These are phyloP conservation scores for Calypte anna DNA, from an alignment of 2,113 vertebrate genomes.

Conservation along the genomic window DNA sequence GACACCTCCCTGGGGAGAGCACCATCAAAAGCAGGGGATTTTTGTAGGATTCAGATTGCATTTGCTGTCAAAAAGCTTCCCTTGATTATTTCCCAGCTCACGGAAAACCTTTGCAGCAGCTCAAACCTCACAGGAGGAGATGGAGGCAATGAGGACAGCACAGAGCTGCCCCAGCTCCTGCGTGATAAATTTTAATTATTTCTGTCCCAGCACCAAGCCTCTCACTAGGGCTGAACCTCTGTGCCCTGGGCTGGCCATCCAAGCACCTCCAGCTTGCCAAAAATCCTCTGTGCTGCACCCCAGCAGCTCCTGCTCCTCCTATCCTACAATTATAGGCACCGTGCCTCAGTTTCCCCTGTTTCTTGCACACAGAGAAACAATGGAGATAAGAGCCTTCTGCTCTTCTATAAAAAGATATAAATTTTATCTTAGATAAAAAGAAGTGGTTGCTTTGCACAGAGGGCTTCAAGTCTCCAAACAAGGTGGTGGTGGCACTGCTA, in stretches of 20 bases:
- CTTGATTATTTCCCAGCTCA: slow-evolving; percentile 11
- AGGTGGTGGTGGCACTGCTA: neutral
- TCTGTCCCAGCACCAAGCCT: neutral
- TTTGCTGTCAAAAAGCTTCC: neutral
- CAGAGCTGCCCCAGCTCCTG: neutral
- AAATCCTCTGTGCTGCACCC: neutral
- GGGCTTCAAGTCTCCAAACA: neutral
- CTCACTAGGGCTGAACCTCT: neutral
- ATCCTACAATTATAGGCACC: rapidly evolving
- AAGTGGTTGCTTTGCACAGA: neutral
- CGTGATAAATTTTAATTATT: neutral
- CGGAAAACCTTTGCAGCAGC: neutral
- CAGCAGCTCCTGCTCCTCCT: neutral
- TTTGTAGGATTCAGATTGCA: neutral
- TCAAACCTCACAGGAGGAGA: neutral
- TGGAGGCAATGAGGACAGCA: neutral
- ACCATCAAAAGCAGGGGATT: neutral
- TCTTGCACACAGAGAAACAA: neutral
- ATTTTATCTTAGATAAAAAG: no score
- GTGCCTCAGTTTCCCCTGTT: neutral
- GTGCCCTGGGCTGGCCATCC: neutral
- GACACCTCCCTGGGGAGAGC: neutral
- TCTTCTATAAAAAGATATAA: neutral
- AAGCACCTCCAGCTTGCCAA: neutral
- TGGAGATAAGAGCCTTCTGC: neutral